phyloP scores from a whole-genome alignment of 1,140 invertebrate species.

The Lepidostoma basale region DNA sequence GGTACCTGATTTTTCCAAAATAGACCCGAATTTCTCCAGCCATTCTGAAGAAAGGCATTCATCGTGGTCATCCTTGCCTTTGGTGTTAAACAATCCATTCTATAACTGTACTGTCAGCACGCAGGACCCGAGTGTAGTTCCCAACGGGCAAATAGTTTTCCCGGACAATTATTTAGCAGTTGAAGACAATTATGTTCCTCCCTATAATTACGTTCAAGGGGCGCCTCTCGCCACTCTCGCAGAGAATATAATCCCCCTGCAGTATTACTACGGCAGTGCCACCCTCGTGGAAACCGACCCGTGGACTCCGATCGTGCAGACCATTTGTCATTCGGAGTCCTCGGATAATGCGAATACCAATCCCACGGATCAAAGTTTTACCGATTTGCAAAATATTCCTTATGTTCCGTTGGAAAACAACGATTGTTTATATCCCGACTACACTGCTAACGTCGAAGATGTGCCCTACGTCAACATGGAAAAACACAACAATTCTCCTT shows the following conservation, averaged over 20 bases:
- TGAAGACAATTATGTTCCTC: slow-evolving; percentile 58
- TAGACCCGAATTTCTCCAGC: slow-evolving; percentile 45
- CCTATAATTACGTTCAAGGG: slow-evolving; percentile 54
- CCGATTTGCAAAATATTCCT: slow-evolving; percentile 50
- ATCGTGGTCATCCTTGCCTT: slow-evolving; percentile 45
- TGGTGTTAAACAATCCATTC: slow-evolving; percentile 60
- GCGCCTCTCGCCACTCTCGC: slow-evolving; percentile 40
- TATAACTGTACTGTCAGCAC: slow-evolving; percentile 57
- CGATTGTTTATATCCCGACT: slow-evolving; percentile 49
- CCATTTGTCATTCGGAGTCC: slow-evolving; percentile 45
- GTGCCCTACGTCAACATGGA: slow-evolving; percentile 3
- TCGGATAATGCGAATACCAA: slow-evolving; percentile 42
- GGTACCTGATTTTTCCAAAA: slow-evolving; percentile 57
- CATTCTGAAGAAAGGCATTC: slow-evolving; percentile 2
- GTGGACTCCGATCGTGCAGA: slow-evolving; percentile 52
- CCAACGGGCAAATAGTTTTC: slow-evolving; percentile 50
- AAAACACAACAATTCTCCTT: slow-evolving; percentile 18
- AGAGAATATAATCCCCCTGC: slow-evolving; percentile 43
- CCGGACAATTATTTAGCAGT: slow-evolving; percentile 59
- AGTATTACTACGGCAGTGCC: slow-evolving; percentile 55
- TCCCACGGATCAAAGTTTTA: slow-evolving; percentile 49
- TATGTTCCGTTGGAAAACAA: slow-evolving; percentile 52
- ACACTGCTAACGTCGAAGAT: slow-evolving; percentile 26
- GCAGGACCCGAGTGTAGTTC: slow-evolving; percentile 49
- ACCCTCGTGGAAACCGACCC: slow-evolving; percentile 50